Evolutionary conservation across 2,797 vertebrate species (phyloP).

Genomic region (Myotis vivesi): DNA sequence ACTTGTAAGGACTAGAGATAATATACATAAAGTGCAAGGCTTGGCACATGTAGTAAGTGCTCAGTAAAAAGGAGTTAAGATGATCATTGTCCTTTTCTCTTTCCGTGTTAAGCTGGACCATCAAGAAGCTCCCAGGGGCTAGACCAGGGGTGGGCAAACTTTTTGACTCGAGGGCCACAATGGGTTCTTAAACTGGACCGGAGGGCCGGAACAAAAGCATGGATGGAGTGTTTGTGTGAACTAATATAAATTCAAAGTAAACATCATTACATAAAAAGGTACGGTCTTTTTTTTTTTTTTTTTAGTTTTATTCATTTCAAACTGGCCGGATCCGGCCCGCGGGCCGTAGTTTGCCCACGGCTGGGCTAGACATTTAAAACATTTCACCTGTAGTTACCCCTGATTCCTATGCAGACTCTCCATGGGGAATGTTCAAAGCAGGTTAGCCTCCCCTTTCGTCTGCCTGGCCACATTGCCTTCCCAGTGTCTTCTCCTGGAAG

Average conservation of each 20-base stretch:
- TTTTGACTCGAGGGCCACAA: too few species aligned
- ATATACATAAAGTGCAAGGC: neutral
- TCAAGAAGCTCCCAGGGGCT: neutral
- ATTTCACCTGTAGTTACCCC: neutral
- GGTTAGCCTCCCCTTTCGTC: neutral
- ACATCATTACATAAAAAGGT: too few species aligned
- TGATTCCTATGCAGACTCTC: neutral
- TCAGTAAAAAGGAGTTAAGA: neutral
- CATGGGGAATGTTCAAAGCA: neutral
- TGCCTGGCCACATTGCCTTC: neutral
- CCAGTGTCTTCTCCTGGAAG: neutral
- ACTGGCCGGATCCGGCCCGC: too few species aligned
- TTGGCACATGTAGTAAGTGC: neutral
- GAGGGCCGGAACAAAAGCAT: too few species aligned
- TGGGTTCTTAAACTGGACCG: too few species aligned
- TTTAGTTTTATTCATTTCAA: too few species aligned
- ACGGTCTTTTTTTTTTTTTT: too few species aligned
- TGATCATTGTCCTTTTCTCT: slow-evolving; percentile 9
- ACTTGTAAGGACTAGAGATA: neutral
- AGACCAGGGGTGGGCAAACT: too few species aligned
- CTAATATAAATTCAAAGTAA: too few species aligned
- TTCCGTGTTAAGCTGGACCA: neutral
- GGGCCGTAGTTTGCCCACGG: too few species aligned
- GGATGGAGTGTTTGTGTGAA: too few species aligned
- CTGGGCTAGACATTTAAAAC: neutral